A percentile compares a stretch with the other conserved stretches of the same genome.
Evolutionary conservation across 2,113 vertebrate genomes (phyloP).

Genomic region (Engystomops pustulosus): DNA sequence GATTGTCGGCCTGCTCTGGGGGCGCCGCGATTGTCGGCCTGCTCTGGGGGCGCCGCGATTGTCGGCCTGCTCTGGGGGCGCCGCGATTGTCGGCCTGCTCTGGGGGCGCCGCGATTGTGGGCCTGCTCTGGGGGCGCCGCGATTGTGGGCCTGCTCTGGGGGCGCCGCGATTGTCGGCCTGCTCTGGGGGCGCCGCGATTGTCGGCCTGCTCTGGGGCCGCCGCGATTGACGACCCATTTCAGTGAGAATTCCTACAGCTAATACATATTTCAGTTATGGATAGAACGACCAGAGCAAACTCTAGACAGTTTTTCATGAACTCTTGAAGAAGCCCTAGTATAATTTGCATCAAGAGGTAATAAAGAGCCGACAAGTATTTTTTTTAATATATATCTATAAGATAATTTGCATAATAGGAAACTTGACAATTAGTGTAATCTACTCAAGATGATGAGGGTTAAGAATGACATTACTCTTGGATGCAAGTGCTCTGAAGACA

Average conservation of each 20-base stretch:
- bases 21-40: too few species aligned
- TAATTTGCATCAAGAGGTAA: slow-evolving; percentile 12
- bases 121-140: too few species aligned
- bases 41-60: too few species aligned
- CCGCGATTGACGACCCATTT: neutral
- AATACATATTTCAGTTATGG: neutral
- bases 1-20: too few species aligned
- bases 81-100: too few species aligned
- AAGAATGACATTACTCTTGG: neutral
- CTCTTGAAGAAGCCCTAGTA: neutral
- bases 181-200: too few species aligned
- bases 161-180: too few species aligned
- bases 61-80: too few species aligned
- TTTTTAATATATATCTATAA: too few species aligned
- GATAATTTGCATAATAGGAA: slow-evolving; percentile 16
- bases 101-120: too few species aligned
- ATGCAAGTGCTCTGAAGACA: neutral
- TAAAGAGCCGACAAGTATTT: slow-evolving; percentile 29
- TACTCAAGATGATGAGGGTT: neutral
- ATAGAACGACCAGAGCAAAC: neutral
- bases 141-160: too few species aligned
- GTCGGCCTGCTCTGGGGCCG: too few species aligned
- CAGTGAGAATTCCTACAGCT: neutral
- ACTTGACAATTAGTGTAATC: slow-evolving; percentile 6
- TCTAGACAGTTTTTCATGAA: neutral